Evolutionary conservation across 2,797 vertebrate species (phyloP), one percentile per base, ranked within the genome.

Genomic region (Cygnus olor): DNA sequence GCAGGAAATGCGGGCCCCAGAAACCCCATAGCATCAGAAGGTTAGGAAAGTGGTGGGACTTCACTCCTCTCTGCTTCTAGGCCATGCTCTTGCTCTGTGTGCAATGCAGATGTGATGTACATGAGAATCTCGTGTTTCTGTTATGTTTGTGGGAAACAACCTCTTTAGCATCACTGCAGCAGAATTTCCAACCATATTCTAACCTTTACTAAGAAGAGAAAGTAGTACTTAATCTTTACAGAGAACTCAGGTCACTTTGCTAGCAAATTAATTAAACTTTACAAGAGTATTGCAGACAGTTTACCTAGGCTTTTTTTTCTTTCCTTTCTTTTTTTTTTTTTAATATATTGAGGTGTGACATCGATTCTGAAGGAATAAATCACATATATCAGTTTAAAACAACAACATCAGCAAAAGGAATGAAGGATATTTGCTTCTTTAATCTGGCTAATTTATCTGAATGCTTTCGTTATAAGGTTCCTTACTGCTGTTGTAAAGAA

Each of bases 201-300:
- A 85, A 83, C 8, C 54, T 92, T 76, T 86, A 10, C 58, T 85
- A 83, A 81, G 53, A 58, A 95, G 94, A 72, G 11, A 77, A 96
- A 89, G 77, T 65, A 70, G 47, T 83, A 20, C 42, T 88, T 88
- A 61, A 45, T 78, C 58, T 73, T 89, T 85, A 42, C 65, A 82
- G 24, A 12, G 76, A 61, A 64, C 73, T 94, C 38, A 44, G 27
- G 58, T 88, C 79, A 54, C 61, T 95, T 92, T 90, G 58, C 63
- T 92, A 95, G 82, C 65, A 91, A 86, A 69, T 36, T 6, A 88
- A 78, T 76, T 94, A 69, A 92, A 80, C 45, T 85, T 91, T 69
- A 72, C 65, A 78, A 56, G 68, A 82, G 14, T 49, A 49, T 87
- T 82, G 84, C 61, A 93, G 65, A 49, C 21, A 27, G 19, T 65